Percentiles rank a stretch among this genome's conserved stretches.
Evolutionary conservation across 2,113 vertebrate species (phyloP).

Genomic region (Leuciscus idus): DNA sequence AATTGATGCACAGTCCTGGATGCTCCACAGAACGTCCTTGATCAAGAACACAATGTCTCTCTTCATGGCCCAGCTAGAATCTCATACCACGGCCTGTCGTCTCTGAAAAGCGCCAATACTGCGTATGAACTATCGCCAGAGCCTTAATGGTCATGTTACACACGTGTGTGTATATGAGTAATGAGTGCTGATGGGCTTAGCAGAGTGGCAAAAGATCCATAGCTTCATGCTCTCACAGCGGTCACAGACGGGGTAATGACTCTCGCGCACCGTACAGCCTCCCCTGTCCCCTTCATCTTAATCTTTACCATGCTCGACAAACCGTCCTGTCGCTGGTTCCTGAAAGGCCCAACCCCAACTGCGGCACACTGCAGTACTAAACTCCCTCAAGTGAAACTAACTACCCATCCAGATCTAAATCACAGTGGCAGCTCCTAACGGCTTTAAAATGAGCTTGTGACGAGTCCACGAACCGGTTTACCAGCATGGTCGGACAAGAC

Average conservation of each 20-base stretch:
- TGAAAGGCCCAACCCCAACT: slow-evolving; percentile 24
- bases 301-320: slow-evolving; percentile 31
- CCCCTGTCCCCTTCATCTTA: slow-evolving; percentile 1
- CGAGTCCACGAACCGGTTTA: slow-evolving; percentile 1
- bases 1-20: not conserved
- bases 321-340: not conserved
- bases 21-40: slow-evolving; percentile 28
- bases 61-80: slow-evolving; percentile 25
- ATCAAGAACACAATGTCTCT: slow-evolving; percentile 33
- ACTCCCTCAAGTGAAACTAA: slow-evolving; percentile 44
- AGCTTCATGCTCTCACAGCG: slow-evolving; percentile 42
- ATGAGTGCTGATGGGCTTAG: slow-evolving; percentile 47
- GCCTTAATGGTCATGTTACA: slow-evolving; percentile 40
- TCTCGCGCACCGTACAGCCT: slow-evolving; percentile 2
- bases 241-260: slow-evolving; percentile 52
- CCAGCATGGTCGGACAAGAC: not conserved
- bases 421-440: slow-evolving; percentile 2
- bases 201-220: slow-evolving; percentile 50
- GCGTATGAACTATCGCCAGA: slow-evolving; percentile 15
- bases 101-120: slow-evolving; percentile 2
- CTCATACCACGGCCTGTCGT: not conserved
- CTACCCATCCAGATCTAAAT: slow-evolving; percentile 8
- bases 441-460: slow-evolving; percentile 27
- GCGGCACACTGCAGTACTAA: slow-evolving; percentile 20
- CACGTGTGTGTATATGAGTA: slow-evolving; percentile 28